A percentile compares a stretch with the other conserved stretches of the same genome.
phyloP scores from a whole-genome alignment of 2,888 invertebrate species.

The Alentia gelatinosa region DNA sequence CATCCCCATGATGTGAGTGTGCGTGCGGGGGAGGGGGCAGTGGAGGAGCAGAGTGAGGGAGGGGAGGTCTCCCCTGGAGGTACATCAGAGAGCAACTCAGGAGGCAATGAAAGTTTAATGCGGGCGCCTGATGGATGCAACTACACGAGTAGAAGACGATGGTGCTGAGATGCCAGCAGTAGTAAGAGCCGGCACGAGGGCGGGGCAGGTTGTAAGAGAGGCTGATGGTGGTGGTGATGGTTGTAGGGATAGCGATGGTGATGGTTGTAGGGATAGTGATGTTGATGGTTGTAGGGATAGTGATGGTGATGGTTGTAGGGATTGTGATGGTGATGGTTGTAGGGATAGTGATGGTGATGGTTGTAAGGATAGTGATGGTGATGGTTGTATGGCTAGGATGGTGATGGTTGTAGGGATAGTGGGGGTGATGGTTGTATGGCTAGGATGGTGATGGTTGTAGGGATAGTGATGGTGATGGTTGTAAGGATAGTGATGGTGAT shows the following conservation, averaged over 20 bases:
- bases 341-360: too few relatives aligned
- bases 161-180: background rate
- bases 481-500: too few relatives aligned
- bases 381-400: too few relatives aligned
- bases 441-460: too few relatives aligned
- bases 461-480: too few relatives aligned
- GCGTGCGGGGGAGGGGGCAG: background rate
- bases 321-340: too few relatives aligned
- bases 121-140: conserved; percentile 10
- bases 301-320: too few relatives aligned
- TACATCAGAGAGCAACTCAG: conserved; percentile 39
- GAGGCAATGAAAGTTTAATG: conserved; percentile 28
- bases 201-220: background rate
- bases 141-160: background rate
- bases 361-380: too few relatives aligned
- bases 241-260: background rate
- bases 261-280: background rate
- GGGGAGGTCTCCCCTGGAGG: conserved; percentile 18
- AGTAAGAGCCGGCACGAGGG: background rate
- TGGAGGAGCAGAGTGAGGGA: background rate
- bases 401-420: too few relatives aligned
- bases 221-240: background rate
- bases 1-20: background rate
- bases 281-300: too few relatives aligned
- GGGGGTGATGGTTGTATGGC: too few relatives aligned